phyloP scores from a whole-genome alignment of 2,113 vertebrate genomes.

The Danionella cerebrum region DNA sequence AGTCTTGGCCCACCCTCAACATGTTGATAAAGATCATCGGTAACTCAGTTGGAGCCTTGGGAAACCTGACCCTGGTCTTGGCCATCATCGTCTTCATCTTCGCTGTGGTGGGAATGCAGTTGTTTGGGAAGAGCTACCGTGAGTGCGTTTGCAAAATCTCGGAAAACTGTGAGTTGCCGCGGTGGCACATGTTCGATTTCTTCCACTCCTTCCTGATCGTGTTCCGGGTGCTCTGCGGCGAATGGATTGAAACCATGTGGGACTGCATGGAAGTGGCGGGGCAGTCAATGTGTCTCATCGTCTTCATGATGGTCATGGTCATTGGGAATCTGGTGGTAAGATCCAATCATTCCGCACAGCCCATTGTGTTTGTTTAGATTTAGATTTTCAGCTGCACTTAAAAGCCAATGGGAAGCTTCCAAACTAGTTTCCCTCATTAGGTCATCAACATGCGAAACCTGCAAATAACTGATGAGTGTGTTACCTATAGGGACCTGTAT shows the following conservation, averaged over 20 bases:
- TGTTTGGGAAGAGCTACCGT: slow-evolving; percentile 92
- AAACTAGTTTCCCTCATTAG: too few relatives aligned
- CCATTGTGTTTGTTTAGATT: too few relatives aligned
- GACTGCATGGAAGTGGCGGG: slow-evolving; percentile 97
- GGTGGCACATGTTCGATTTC: slow-evolving; percentile 98
- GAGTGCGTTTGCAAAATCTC: slow-evolving; percentile 87
- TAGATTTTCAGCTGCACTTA: too few relatives aligned
- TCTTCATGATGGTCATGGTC: slow-evolving; percentile 99
- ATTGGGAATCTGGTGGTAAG: slow-evolving; percentile 97
- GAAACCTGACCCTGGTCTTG: slow-evolving; percentile 90
- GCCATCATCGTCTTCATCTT: slow-evolving; percentile 99
- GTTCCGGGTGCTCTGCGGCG: slow-evolving; percentile 91
- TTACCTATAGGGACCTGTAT: too few relatives aligned
- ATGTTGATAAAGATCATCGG: slow-evolving; percentile 99
- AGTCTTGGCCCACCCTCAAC: slow-evolving; percentile 96
- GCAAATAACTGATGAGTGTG: too few relatives aligned
- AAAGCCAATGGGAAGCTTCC: too few relatives aligned
- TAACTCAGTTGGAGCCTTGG: slow-evolving; percentile 90
- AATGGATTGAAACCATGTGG: slow-evolving; percentile 99
- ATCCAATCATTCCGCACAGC: background rate
- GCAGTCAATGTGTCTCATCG: slow-evolving; percentile 87
- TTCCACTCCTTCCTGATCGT: slow-evolving; percentile 98
- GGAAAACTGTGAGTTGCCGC: slow-evolving; percentile 73
- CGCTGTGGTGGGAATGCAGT: slow-evolving; percentile 96
- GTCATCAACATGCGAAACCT: too few relatives aligned